These are phyloP conservation scores for Tetraodon nigroviridis DNA, from an alignment of 2,113 vertebrate genomes.

Conservation along the genomic window DNA sequence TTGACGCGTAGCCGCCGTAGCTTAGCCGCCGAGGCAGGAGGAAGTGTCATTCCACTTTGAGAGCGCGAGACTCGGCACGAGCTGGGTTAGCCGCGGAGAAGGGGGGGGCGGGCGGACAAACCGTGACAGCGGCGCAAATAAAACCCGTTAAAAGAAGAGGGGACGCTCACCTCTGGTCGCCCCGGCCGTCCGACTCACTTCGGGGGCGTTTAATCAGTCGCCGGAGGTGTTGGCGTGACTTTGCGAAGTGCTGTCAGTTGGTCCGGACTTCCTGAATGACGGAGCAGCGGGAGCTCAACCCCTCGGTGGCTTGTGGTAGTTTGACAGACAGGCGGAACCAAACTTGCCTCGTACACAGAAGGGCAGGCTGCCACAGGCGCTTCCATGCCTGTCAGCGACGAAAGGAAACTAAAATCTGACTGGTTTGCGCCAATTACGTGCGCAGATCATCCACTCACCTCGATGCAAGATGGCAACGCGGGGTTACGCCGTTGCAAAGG, in stretches of 20 bases:
- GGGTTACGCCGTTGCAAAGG: neutral
- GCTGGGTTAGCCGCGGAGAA: slow-evolving; percentile 11
- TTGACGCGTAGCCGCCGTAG: slow-evolving; percentile 15
- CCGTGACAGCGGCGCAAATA: slow-evolving; percentile 5
- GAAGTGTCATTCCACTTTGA: slow-evolving; percentile 51
- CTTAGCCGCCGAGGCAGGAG: slow-evolving; percentile 35
- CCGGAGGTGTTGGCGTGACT: slow-evolving; percentile 42
- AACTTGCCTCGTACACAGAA: slow-evolving; percentile 30
- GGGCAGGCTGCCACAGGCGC: neutral
- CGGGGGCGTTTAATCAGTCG: slow-evolving; percentile 26
- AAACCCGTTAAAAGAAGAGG: neutral
- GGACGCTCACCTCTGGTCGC: slow-evolving; percentile 37
- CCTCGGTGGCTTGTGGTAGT: slow-evolving; percentile 51
- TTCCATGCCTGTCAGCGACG: neutral
- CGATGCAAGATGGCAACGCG: neutral
- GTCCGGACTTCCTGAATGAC: slow-evolving; percentile 68
- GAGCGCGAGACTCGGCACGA: slow-evolving; percentile 30
- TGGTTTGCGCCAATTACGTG: neutral
- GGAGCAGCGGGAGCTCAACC: slow-evolving; percentile 50
- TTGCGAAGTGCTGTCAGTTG: slow-evolving; percentile 57
- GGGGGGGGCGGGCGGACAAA: neutral
- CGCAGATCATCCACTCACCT: neutral
- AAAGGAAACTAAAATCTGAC: neutral
- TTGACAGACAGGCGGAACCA: slow-evolving; percentile 64
- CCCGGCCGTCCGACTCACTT: slow-evolving; percentile 16